Conservation (phyloP, 2,888 invertebrate species). For the Sialis fuliginosa region DNA sequence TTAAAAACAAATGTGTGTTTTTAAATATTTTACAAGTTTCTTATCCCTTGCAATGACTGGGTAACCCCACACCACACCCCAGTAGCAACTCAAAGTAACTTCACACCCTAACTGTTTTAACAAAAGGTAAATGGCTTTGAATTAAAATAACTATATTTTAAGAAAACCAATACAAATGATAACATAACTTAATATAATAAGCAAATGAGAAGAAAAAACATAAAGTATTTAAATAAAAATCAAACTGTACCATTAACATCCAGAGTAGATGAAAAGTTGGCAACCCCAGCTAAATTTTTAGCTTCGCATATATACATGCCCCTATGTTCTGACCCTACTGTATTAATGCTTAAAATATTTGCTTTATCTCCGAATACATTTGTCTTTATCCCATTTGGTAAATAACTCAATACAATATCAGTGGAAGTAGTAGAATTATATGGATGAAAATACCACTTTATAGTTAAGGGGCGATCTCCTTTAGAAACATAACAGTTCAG, state of each 20-base stretch:
- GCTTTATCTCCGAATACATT: slow-evolving; percentile 22
- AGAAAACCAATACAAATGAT: not conserved
- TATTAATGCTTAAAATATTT: slow-evolving; percentile 44
- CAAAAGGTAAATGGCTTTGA: too few species aligned
- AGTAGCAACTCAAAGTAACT: too few species aligned
- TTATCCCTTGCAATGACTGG: too few species aligned
- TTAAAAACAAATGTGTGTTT: too few species aligned
- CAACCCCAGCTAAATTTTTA: slow-evolving; percentile 45
- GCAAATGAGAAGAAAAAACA: slow-evolving; percentile 4
- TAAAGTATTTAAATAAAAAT: not conserved
- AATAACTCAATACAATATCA: too few species aligned
- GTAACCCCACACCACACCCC: too few species aligned
- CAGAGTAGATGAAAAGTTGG: slow-evolving; percentile 41
- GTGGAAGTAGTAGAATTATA: not conserved
- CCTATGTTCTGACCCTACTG: slow-evolving; percentile 46
- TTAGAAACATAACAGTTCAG: slow-evolving; percentile 59
- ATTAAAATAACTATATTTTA: too few species aligned
- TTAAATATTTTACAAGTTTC: too few species aligned
- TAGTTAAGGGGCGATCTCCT: slow-evolving; percentile 61
- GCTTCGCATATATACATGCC: slow-evolving; percentile 64
- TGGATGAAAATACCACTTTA: slow-evolving; percentile 43
- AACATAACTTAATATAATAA: not conserved
- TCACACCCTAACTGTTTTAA: too few species aligned
- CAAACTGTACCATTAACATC: slow-evolving; percentile 41
- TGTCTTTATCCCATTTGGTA: slow-evolving; percentile 1